Percentiles rank a stretch among this genome's conserved stretches.
These are phyloP conservation scores for Burhinus bistriatus DNA, from an alignment of 2,113 vertebrate genomes.

Conservation along the genomic window DNA sequence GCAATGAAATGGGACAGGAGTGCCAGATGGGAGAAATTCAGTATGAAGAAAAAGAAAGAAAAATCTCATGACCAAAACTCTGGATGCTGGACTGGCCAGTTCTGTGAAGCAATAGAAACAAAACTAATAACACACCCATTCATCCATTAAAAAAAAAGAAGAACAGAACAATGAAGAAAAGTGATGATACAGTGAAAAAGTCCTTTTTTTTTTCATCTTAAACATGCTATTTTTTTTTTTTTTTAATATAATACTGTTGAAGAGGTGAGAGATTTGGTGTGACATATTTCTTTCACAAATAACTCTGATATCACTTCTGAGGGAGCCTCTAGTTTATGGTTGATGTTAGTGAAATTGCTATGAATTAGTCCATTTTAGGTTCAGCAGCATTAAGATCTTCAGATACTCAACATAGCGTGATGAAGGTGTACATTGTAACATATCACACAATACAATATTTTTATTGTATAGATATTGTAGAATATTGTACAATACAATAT, in stretches of 20 bases:
- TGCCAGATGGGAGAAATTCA: neutral
- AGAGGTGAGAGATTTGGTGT: neutral
- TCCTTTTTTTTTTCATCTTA: neutral
- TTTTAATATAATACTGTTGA: neutral
- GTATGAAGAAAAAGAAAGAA: neutral
- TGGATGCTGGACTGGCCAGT: neutral
- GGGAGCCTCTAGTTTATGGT: neutral
- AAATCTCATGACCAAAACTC: neutral
- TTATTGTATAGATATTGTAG: neutral
- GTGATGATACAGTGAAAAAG: neutral
- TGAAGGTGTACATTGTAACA: neutral
- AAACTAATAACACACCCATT: neutral
- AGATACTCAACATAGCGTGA: neutral
- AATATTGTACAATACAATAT: neutral
- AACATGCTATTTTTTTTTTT: neutral
- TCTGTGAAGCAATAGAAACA: neutral
- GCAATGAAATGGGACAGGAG: neutral
- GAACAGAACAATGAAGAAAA: neutral
- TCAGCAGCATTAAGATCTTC: neutral
- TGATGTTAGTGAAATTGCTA: neutral
- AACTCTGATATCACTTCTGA: neutral
- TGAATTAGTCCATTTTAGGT: neutral
- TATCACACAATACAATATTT: neutral
- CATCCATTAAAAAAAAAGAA: neutral
- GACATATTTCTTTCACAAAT: neutral